Conservation (phyloP, 2,888 invertebrate genomes). For the Anthrax anthrax region DNA sequence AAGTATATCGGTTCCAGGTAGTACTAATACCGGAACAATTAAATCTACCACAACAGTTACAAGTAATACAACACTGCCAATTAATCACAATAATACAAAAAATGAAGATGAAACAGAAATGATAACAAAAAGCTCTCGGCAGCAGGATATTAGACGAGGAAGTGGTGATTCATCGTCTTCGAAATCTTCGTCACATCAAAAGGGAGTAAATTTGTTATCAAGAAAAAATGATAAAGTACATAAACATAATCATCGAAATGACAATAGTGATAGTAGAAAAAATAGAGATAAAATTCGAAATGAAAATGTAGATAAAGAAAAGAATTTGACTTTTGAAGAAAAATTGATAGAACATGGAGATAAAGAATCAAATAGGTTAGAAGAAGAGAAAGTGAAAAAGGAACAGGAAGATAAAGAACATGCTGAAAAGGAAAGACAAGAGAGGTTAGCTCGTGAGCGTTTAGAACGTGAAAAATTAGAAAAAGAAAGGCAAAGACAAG, state of each 20-base stretch:
- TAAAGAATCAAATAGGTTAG: slow-evolving; percentile 20
- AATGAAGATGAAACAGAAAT: slow-evolving; percentile 4
- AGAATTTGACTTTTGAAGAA: slow-evolving; percentile 6
- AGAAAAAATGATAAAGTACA: slow-evolving; percentile 22
- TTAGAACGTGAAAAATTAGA: slow-evolving; percentile 17
- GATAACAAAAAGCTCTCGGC: slow-evolving; percentile 8
- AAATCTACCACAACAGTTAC: slow-evolving; percentile 11
- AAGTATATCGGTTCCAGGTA: slow-evolving; percentile 31
- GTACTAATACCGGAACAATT: slow-evolving; percentile 31
- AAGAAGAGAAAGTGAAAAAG: slow-evolving; percentile 22
- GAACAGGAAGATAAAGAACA: slow-evolving; percentile 26
- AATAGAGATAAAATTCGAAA: slow-evolving; percentile 15
- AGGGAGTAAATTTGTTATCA: slow-evolving; percentile 7
- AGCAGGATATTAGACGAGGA: slow-evolving; percentile 13
- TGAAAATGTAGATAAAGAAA: slow-evolving; percentile 12
- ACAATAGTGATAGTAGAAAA: slow-evolving; percentile 21
- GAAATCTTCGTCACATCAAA: slow-evolving; percentile 8
- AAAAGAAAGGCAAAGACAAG: slow-evolving; percentile 13
- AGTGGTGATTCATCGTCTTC: slow-evolving; percentile 12
- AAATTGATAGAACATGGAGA: slow-evolving; percentile 11
- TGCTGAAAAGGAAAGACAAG: slow-evolving; percentile 19
- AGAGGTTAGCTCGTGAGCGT: slow-evolving; percentile 20
- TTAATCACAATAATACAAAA: slow-evolving; percentile 16
- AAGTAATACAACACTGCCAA: slow-evolving; percentile 4
- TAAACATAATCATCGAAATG: slow-evolving; percentile 27